Evolutionary conservation across 1,140 invertebrate species (phyloP), one percentile per base, ranked within the genome.

Genomic region (Chelonus insularis): DNA sequence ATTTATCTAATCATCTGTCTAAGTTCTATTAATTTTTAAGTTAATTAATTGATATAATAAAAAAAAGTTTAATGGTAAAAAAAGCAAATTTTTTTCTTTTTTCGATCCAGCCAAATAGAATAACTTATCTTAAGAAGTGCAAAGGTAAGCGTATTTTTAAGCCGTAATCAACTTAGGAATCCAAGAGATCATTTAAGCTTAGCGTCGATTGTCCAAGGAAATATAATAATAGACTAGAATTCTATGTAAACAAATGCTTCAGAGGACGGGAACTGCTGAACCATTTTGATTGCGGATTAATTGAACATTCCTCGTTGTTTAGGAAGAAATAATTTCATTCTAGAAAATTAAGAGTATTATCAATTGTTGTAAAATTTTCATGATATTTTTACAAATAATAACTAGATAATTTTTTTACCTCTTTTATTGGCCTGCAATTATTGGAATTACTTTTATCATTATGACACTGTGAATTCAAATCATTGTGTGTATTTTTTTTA

Each of bases 401-500:
- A n/a, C n/a, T 29, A 4, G 25, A 29, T 29, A 4, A 4, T 29
- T 29, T 7, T 29, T 29, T 29, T 29, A 29, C 25, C 25, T 29
- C 21, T 48, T 23, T 6, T 23, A 48, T 48, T 20, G 20, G n/a
- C 23, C 9, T 21, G 20, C 8, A 25, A 12, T 34, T 21, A 54
- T 43, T 16, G 3, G 41, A 8, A 43, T 16, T 43, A 43, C 16
- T 43, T 43, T 43, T 16, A 39, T 55, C 18, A 29, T 16, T 18
- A 18, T 37, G 34, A 12, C 16, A 9, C 21, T 23, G 48, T 6
- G n/a, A 21, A 12, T n/a, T 69, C 45, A 71, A 64, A 16, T 71
- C 51, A 48, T 47, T 65, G 12, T 67, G 67, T 12, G 65, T 36
- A 54, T 65, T 69, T 57, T 75, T 75, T 20, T 61, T 67, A 11